phyloP scores from a whole-genome alignment of 2,888 invertebrate species.

The Metellina segmentata region DNA sequence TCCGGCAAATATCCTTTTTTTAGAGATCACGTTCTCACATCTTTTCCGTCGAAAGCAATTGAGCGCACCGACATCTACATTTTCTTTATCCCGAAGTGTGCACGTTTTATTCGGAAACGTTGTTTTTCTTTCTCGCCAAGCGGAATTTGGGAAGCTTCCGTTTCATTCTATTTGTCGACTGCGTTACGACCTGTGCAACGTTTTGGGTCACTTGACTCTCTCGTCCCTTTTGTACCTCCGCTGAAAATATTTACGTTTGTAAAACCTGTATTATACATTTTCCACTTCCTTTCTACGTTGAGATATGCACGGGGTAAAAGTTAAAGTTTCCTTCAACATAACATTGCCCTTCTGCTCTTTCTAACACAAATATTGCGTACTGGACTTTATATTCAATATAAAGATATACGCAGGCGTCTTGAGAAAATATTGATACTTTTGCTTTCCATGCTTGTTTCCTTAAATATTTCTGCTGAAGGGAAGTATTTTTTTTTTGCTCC shows the following conservation, averaged over 20 bases:
- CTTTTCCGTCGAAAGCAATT: neutral
- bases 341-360: no score
- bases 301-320: no score
- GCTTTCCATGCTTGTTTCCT: no score
- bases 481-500: no score
- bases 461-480: no score
- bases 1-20: neutral
- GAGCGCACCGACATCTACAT: neutral
- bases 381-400: no score
- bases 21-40: neutral
- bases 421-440: no score
- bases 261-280: neutral
- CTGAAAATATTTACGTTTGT: neutral
- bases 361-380: no score
- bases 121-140: neutral
- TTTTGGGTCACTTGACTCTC: neutral
- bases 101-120: neutral
- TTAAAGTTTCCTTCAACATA: no score
- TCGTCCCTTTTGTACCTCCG: neutral
- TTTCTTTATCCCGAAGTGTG: neutral
- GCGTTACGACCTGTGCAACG: neutral
- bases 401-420: no score
- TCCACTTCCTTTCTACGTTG: neutral
- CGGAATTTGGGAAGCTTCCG: neutral
- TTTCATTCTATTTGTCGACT: neutral